Conservation (phyloP, 2,113 vertebrate genomes). For the Daubentonia madagascariensis region DNA sequence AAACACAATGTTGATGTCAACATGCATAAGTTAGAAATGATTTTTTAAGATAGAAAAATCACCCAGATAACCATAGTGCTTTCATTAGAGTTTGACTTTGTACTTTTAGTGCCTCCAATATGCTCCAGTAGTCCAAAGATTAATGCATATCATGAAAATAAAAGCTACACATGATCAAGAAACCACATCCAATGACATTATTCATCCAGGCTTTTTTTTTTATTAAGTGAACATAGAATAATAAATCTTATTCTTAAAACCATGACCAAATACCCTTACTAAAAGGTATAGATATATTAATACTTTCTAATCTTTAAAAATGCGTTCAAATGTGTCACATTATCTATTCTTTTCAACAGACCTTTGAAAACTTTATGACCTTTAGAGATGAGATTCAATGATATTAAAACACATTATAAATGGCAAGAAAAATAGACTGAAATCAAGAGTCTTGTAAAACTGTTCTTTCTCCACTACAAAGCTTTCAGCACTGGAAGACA, state of each 20-base stretch:
- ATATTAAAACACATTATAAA: neutral
- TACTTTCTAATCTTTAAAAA: neutral
- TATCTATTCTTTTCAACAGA: neutral
- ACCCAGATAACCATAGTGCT: neutral
- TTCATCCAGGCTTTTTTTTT: neutral
- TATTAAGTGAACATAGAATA: neutral
- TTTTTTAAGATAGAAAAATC: neutral
- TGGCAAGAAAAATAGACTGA: neutral
- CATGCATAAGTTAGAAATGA: constrained; percentile 60
- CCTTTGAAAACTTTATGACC: neutral
- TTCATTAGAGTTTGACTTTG: neutral
- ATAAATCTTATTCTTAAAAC: neutral
- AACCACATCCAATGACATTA: neutral
- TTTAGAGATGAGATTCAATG: neutral
- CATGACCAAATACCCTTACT: neutral
- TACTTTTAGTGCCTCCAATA: neutral
- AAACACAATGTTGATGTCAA: constrained; percentile 44
- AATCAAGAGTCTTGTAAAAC: neutral
- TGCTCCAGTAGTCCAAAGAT: neutral
- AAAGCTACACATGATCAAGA: neutral
- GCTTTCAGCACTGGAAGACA: neutral
- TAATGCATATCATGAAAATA: neutral
- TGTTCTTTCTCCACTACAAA: neutral
- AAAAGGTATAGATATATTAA: neutral
- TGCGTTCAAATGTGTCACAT: neutral